Evolutionary conservation across 2,888 invertebrate genomes (phyloP), one percentile per base, ranked within the genome.

Genomic region (Luperina testacea): DNA sequence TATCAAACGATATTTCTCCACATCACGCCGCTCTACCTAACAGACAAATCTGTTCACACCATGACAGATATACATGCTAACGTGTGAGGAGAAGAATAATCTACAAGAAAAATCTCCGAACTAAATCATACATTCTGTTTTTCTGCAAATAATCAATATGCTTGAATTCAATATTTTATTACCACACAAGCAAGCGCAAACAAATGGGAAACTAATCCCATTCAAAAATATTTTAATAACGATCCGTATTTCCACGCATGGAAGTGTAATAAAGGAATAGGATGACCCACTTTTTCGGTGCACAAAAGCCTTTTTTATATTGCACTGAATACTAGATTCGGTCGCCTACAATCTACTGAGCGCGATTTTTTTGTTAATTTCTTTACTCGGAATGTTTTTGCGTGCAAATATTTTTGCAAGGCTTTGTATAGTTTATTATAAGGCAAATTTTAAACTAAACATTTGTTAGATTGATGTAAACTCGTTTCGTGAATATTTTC

Each of bases 221-320:
- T 82, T 84, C 48, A 72, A 87, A 82, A 81, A 75, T 78, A 75
- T 81, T 72, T 73, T 75, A 81, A 78, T 79, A 81, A 70, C 57
- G 57, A 79, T 74, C 73, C 80, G 17, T 72, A 80, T 89, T 91
- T 90, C 88, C 81, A 85, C 90, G 91, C 89, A 84, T 87, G 82
- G 74, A 81, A 88, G 90, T 95, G 92, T 90, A 93, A 84, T 84
- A 88, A 87, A 83, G 83, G 82, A 91, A 89, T 90, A 90, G 92
- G 88, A 92, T 95, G 95, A 95, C 95, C 95, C 90, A 95, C 88
- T 94, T 95, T 94, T 94, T 92, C 85, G 89, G 88, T 90, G 89
- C 90, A 94, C 94, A 95, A 95, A 91, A 94, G 93, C 91, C 87
- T 92, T n/a, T 92, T 92, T 95, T 93, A 92, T 92, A 93, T 87